Evolutionary conservation across 2,888 invertebrate genomes (phyloP).

Genomic region (Idaea aversata): DNA sequence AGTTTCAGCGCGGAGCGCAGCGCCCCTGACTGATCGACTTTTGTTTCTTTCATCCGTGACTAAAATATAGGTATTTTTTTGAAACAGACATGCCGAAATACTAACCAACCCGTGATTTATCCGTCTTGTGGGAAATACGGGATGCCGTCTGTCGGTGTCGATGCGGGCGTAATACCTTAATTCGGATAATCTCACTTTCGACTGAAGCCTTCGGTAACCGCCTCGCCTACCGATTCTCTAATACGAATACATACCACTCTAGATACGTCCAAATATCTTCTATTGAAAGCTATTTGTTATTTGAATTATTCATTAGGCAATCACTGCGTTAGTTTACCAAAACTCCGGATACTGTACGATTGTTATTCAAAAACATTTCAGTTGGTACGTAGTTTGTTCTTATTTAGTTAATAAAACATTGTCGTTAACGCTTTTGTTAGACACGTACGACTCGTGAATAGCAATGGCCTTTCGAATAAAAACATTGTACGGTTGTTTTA

Average conservation of each 20-base stretch:
- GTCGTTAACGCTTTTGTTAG: constrained; percentile 22
- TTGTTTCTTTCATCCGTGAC: neutral
- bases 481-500: constrained; percentile 26
- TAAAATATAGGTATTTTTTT: constrained; percentile 11
- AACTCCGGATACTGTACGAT: constrained; percentile 24
- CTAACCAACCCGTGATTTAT: constrained; percentile 70
- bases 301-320: constrained; percentile 33
- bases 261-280: constrained; percentile 30
- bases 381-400: constrained; percentile 11
- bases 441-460: constrained; percentile 23
- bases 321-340: constrained; percentile 26
- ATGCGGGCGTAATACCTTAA: constrained; percentile 70
- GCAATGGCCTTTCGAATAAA: constrained; percentile 25
- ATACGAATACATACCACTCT: constrained; percentile 13
- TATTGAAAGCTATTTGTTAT: constrained; percentile 31
- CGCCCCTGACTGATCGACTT: neutral
- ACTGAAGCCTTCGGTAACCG: constrained; percentile 48
- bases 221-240: constrained; percentile 35
- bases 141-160: constrained; percentile 49
- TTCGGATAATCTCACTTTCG: constrained; percentile 68
- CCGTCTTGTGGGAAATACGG: constrained; percentile 67
- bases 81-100: constrained; percentile 25
- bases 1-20: neutral
- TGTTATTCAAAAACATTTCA: constrained; percentile 27
- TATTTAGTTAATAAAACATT: constrained; percentile 21